Evolutionary conservation across 2,113 vertebrate genomes (phyloP).

Genomic region (Tragelaphus buxtoni): DNA sequence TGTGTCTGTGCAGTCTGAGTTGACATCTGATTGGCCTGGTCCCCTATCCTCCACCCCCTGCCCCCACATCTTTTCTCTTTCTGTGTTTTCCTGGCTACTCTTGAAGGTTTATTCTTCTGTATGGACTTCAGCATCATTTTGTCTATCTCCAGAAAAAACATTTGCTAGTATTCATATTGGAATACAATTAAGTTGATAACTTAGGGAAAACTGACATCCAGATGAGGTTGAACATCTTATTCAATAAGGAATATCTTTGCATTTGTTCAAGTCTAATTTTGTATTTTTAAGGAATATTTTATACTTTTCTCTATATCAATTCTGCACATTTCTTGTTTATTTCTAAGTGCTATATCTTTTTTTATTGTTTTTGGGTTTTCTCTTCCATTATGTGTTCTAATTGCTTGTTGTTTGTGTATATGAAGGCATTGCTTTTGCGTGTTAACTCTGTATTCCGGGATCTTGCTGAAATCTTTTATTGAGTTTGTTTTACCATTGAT

Average conservation of each 20-base stretch:
- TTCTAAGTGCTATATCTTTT: neutral
- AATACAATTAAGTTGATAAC: neutral
- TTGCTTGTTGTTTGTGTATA: neutral
- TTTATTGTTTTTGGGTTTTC: neutral
- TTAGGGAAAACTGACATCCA: neutral
- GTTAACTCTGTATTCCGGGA: neutral
- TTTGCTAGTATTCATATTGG: neutral
- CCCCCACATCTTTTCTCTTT: neutral
- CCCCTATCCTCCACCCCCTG: rapidly evolving
- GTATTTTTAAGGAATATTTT: neutral
- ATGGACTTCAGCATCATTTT: neutral
- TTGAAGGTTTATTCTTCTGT: neutral
- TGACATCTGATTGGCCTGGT: neutral
- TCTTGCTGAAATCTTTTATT: neutral
- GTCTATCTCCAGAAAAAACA: neutral
- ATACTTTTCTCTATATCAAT: neutral
- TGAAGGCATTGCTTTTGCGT: neutral
- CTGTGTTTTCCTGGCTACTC: neutral
- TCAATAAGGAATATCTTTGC: neutral
- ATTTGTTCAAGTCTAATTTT: neutral
- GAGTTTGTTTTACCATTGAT: neutral
- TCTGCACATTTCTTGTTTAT: neutral
- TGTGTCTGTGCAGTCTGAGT: neutral
- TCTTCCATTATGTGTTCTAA: neutral
- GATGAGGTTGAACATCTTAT: neutral